Conservation (phyloP, 2,797 vertebrate species). For the Microchirus variegatus region DNA sequence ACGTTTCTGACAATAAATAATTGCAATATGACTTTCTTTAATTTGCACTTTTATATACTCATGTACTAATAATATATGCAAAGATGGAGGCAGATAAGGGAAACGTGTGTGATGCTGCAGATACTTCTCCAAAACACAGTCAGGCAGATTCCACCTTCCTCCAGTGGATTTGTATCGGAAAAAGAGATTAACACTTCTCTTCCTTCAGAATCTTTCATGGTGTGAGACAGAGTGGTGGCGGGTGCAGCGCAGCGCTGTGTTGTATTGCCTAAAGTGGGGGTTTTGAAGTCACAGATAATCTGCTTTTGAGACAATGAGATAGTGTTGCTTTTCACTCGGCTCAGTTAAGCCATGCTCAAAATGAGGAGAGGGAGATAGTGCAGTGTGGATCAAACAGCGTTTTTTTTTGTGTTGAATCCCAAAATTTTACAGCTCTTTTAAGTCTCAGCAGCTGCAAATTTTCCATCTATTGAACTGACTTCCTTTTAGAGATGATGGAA, state of each 20-base stretch:
- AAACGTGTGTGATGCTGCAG: constrained; percentile 22
- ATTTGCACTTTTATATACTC: not conserved
- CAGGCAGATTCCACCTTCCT: constrained; percentile 59
- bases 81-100: constrained; percentile 28
- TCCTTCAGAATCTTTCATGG: constrained; percentile 55
- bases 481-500: constrained; percentile 57
- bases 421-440: constrained; percentile 61
- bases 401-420: constrained; percentile 49
- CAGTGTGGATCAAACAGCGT: constrained; percentile 56
- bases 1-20: too few species aligned
- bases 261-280: constrained; percentile 68
- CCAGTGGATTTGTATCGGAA: constrained; percentile 52
- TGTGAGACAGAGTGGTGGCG: constrained; percentile 53
- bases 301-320: constrained; percentile 78
- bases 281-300: constrained; percentile 78
- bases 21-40: too few species aligned
- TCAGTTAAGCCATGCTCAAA: constrained; percentile 66
- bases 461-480: constrained; percentile 47
- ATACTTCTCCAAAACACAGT: constrained; percentile 48
- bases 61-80: constrained; percentile 22
- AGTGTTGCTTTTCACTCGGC: constrained; percentile 71
- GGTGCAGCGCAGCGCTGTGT: constrained; percentile 61
- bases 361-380: constrained; percentile 62
- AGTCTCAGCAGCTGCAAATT: constrained; percentile 55
- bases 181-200: constrained; percentile 63